Percentiles rank a stretch among this genome's conserved stretches.
Evolutionary conservation across 1,140 invertebrate species (phyloP).

Genomic region (Euglossa dilemma): DNA sequence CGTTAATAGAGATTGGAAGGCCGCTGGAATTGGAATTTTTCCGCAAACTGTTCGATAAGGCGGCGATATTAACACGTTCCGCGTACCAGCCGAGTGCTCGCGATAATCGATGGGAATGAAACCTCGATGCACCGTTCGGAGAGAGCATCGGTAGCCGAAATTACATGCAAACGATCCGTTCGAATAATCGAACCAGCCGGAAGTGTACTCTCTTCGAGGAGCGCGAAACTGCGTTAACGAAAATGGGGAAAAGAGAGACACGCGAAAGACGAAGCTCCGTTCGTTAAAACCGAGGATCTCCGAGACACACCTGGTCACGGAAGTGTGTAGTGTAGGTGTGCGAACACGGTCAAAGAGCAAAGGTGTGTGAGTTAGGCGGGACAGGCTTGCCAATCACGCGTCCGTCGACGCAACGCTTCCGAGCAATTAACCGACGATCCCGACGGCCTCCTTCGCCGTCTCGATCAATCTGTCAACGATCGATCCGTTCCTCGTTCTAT

Average conservation of each 20-base stretch:
- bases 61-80: not conserved
- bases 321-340: not conserved
- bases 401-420: conserved; percentile 30
- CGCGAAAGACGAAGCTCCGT: not conserved
- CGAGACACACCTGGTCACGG: not conserved
- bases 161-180: too few species aligned
- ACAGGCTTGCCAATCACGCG: conserved; percentile 37
- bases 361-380: conserved; percentile 11
- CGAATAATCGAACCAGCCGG: not conserved
- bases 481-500: not conserved
- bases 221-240: not conserved
- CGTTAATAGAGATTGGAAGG: conserved; percentile 3
- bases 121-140: not conserved
- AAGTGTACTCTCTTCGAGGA: not conserved
- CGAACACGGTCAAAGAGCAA: conserved; percentile 5
- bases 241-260: not conserved
- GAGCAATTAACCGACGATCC: conserved; percentile 41
- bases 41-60: not conserved
- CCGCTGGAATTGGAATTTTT: not conserved
- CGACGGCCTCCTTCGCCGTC: conserved; percentile 15
- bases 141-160: too few species aligned
- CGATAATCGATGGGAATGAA: not conserved
- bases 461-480: conserved; percentile 44
- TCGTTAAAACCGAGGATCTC: not conserved
- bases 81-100: not conserved